Evolutionary conservation across 2,797 vertebrate species (phyloP).

Genomic region (Scarus forsteni): DNA sequence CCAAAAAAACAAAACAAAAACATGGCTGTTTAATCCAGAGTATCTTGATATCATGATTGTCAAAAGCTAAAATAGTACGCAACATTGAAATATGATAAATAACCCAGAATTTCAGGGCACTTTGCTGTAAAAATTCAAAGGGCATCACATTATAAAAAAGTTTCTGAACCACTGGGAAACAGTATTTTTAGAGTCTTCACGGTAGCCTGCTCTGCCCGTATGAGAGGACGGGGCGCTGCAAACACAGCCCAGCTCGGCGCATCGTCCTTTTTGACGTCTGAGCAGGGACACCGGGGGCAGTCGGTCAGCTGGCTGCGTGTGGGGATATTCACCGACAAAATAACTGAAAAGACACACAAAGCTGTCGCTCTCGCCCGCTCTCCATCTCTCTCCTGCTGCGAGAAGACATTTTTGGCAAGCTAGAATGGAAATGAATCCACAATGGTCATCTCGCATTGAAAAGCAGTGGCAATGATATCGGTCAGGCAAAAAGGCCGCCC

Average conservation of each 20-base stretch:
- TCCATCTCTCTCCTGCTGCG: conserved; percentile 73
- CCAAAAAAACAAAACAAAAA: too few relatives aligned
- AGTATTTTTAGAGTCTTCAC: not conserved
- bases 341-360: conserved; percentile 73
- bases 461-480: conserved; percentile 65
- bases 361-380: conserved; percentile 51
- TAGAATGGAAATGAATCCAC: conserved; percentile 75
- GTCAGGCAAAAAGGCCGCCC: conserved; percentile 52
- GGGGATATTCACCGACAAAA: conserved; percentile 60
- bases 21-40: too few relatives aligned
- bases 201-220: conserved; percentile 18
- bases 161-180: not conserved
- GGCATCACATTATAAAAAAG: not conserved
- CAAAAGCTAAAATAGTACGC: too few relatives aligned
- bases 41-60: too few relatives aligned
- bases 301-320: conserved; percentile 40
- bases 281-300: conserved; percentile 40
- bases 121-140: not conserved
- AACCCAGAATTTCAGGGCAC: too few relatives aligned
- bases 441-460: conserved; percentile 76
- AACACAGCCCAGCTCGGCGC: conserved; percentile 14
- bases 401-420: conserved; percentile 82
- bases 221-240: conserved; percentile 29
- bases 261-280: conserved; percentile 45
- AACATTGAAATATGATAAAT: too few relatives aligned